Conservation (phyloP, 1,140 invertebrate species). For the Pogonognathellus flavescens region DNA sequence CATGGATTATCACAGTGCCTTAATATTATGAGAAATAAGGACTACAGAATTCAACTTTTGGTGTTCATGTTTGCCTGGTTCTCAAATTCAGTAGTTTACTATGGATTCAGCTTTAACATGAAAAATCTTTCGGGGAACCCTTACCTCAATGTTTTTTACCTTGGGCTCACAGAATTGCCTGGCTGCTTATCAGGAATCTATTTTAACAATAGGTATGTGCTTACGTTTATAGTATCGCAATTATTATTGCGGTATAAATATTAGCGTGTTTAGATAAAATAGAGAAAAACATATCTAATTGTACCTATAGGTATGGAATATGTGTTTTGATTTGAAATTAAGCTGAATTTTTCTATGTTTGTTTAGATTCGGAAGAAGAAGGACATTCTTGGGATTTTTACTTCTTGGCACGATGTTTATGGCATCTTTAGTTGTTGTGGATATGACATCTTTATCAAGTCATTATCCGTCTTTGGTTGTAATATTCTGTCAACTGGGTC, state of each 20-base stretch:
- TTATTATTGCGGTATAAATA: too few relatives aligned
- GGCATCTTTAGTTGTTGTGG: slow-evolving; percentile 14
- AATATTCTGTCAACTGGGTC: slow-evolving; percentile 25
- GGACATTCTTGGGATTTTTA: slow-evolving; percentile 27
- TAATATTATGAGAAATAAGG: slow-evolving; percentile 24
- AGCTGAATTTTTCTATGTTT: too few relatives aligned
- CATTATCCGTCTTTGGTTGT: neutral
- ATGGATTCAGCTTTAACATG: slow-evolving; percentile 58
- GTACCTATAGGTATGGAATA: too few relatives aligned
- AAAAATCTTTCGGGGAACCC: slow-evolving; percentile 58
- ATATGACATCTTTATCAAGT: neutral
- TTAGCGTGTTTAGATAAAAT: too few relatives aligned
- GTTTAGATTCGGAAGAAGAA: slow-evolving; percentile 54
- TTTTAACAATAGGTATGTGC: slow-evolving; percentile 13
- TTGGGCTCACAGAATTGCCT: slow-evolving; percentile 43
- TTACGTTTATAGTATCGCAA: neutral
- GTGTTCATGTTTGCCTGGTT: slow-evolving; percentile 56
- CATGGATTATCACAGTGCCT: neutral
- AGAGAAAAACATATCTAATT: too few relatives aligned
- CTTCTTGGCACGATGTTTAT: slow-evolving; percentile 32
- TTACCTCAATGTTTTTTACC: slow-evolving; percentile 59
- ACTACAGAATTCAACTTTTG: slow-evolving; percentile 43
- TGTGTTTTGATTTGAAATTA: too few relatives aligned
- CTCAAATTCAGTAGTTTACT: slow-evolving; percentile 50
- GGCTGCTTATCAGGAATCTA: slow-evolving; percentile 10